phyloP scores from a whole-genome alignment of 1,140 invertebrate genomes.

The Aphelenchoides avenae region DNA sequence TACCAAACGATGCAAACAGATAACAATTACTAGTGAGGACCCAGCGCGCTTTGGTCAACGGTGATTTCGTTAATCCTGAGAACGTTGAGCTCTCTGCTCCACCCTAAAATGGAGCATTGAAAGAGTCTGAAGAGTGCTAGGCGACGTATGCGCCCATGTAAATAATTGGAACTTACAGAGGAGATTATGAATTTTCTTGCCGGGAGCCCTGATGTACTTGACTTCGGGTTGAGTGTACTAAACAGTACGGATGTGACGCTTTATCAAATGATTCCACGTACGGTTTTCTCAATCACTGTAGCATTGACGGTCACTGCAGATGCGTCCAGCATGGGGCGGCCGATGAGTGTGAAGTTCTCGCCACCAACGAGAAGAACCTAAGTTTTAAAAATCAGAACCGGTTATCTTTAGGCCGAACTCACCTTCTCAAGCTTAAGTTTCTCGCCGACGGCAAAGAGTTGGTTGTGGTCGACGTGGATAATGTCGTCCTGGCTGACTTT shows the following conservation, averaged over 20 bases:
- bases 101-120: conserved; percentile 34
- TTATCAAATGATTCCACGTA: conserved; percentile 13
- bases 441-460: conserved; percentile 51
- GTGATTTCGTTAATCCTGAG: conserved; percentile 43
- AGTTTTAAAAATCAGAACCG: conserved; percentile 13
- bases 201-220: conserved; percentile 12
- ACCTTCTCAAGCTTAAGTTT: conserved; percentile 56
- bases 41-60: conserved; percentile 19
- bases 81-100: conserved; percentile 40
- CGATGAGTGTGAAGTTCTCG: conserved; percentile 48
- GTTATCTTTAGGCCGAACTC: background rate
- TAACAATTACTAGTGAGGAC: conserved; percentile 4
- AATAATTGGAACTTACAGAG: conserved; percentile 30
- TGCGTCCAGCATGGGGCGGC: conserved; percentile 46
- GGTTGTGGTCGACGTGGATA: conserved; percentile 51
- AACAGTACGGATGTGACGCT: too few relatives aligned
- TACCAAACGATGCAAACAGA: background rate
- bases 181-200: conserved; percentile 30
- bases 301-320: conserved; percentile 40
- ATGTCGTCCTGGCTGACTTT: conserved; percentile 54
- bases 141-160: too few relatives aligned
- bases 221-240: too few relatives aligned
- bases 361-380: conserved; percentile 54
- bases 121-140: conserved; percentile 8
- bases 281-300: conserved; percentile 53